phyloP scores from a whole-genome alignment of 1,140 invertebrate species.

The Agrypnia vestita region DNA sequence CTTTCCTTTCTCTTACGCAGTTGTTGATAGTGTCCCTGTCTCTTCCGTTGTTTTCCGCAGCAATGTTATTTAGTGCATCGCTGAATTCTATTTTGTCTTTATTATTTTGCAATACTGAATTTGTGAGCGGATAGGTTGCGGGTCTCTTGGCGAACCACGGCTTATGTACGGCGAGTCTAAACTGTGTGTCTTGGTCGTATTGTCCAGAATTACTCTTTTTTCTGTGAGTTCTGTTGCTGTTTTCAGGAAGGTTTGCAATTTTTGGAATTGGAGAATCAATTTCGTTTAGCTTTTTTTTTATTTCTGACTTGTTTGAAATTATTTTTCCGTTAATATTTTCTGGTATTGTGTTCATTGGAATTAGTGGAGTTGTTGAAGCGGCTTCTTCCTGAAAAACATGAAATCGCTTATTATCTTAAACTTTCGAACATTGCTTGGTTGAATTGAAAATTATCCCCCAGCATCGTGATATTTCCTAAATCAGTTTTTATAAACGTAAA shows the following conservation, averaged over 20 bases:
- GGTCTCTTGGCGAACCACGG: conserved; percentile 7
- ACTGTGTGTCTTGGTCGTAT: conserved; percentile 7
- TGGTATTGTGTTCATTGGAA: conserved; percentile 5
- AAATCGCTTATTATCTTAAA: too few relatives aligned
- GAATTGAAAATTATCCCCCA: too few relatives aligned
- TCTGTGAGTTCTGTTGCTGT: neutral
- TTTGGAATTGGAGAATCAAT: neutral
- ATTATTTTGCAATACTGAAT: neutral
- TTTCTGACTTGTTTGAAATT: neutral
- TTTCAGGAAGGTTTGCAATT: neutral
- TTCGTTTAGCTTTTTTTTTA: neutral
- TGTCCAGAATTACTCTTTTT: conserved; percentile 32
- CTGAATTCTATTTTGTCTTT: neutral
- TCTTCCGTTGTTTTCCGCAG: neutral
- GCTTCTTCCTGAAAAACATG: conserved; percentile 36
- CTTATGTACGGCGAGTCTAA: neutral
- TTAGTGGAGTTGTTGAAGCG: neutral
- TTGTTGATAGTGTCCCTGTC: neutral
- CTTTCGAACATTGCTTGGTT: too few relatives aligned
- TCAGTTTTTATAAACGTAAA: too few relatives aligned
- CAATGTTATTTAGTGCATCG: neutral
- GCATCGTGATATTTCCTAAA: too few relatives aligned
- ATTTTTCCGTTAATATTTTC: neutral
- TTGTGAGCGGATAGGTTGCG: conserved; percentile 31
- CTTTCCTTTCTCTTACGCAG: neutral